Percentiles rank a stretch among this genome's conserved stretches.
These are phyloP conservation scores for Drosophila mettleri DNA, from an alignment of 2,888 invertebrate species.

Conservation along the genomic window DNA sequence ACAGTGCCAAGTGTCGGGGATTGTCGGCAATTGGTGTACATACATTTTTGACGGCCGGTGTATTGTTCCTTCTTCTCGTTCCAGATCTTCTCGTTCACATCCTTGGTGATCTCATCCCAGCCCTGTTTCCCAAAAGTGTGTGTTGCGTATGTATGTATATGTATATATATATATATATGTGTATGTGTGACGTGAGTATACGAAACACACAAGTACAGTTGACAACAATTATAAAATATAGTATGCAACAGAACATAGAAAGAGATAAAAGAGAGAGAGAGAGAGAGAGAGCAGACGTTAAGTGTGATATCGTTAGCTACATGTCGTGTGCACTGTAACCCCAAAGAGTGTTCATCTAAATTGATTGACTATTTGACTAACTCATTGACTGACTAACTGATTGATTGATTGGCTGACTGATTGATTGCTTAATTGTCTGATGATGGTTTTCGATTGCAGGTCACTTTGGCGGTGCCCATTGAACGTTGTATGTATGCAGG, in stretches of 20 bases:
- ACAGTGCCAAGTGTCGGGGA: constrained; percentile 3
- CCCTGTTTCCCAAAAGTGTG: constrained; percentile 87
- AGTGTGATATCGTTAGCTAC: constrained; percentile 39
- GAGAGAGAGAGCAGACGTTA: constrained; percentile 52
- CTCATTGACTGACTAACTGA: constrained; percentile 1
- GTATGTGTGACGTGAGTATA: constrained; percentile 39
- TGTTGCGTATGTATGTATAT: constrained; percentile 21
- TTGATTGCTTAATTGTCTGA: constrained; percentile 1
- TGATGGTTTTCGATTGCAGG: constrained; percentile 15
- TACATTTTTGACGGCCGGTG: constrained; percentile 95
- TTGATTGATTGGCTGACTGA: neutral
- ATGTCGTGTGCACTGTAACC: constrained; percentile 4
- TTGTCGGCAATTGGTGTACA: constrained; percentile 85
- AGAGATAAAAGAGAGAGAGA: constrained; percentile 61
- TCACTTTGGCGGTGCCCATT: constrained; percentile 52
- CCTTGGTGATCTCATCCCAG: constrained; percentile 93
- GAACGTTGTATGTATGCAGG: constrained; percentile 34
- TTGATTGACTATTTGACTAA: neutral
- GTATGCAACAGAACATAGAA: constrained; percentile 77
- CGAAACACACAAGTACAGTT: constrained; percentile 35
- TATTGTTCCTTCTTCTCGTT: constrained; percentile 94
- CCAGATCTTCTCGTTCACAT: constrained; percentile 94
- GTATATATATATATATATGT: constrained; percentile 22
- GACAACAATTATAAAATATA: constrained; percentile 5
- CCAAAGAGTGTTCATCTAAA: constrained; percentile 5